Base-by-base conservation (phyloP, 1,140 invertebrate genomes). In the Leptoteleia sp. region DNA sequence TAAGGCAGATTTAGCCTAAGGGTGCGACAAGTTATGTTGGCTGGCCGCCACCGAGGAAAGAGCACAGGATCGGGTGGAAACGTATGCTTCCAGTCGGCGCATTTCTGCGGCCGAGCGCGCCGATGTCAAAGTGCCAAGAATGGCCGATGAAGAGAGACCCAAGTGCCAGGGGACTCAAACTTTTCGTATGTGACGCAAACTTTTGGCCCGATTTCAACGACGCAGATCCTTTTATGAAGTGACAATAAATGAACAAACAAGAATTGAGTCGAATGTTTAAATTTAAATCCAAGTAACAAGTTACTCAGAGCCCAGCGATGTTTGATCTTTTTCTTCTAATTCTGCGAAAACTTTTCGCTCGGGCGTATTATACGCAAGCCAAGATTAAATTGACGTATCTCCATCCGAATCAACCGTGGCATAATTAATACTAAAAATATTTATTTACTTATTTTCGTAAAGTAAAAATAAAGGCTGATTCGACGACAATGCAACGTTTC, bases 1-100 rank as follows among this genome's bases (percentile, higher is more conserved):
- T 81, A 81, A 76, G 68, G 78, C 85, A 88, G 86, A 87, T 87
- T 87, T 85, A 87, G 84, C 83, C 83, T 85, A 82, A 82, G 82
- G 80, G 80, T 77, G 72, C 79, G 65, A 81, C 81, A 67, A 87
- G 78, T 80, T 79, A 83, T 83, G 82, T 83, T 84, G 84, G 86
- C 86, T 65, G 42, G 31, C 40, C 71, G 85, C 83, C 84, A 85
- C 59, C 33, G 40, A 65, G 59, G 72, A 68, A 71, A 73, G 62
- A 80, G 50, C 38, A 52, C 62, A 77, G 75, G 68, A 81, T 75
- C 75, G 61, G 57, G 76, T 70, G 68, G 47, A 76, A 72, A 72
- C 48, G 48, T 52, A 72, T 6, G 68, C 43, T 77, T 73, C 68
- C 81, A 73, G 61, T 77, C 42, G 71, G 71, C 37, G 79, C 76